These are phyloP conservation scores for Hemistola chrysoprasaria DNA, from an alignment of 2,888 invertebrate species.

Conservation along the genomic window DNA sequence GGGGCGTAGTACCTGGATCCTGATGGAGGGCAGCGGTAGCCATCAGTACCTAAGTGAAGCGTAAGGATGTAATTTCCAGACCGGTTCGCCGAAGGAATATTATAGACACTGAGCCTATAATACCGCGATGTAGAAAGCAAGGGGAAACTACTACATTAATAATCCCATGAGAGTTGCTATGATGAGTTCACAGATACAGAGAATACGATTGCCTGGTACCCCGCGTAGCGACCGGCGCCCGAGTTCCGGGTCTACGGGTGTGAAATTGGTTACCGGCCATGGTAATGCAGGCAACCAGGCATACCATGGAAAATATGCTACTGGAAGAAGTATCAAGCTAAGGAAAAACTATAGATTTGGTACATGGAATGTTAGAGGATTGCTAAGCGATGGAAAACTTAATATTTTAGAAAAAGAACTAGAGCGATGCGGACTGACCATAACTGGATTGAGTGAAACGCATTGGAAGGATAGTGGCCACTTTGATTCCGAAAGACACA, in stretches of 20 bases:
- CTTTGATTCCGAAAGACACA: slow-evolving; percentile 11
- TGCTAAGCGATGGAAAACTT: neutral
- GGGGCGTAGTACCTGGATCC: no score
- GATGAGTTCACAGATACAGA: neutral
- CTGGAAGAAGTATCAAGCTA: slow-evolving; percentile 1
- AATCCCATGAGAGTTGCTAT: neutral
- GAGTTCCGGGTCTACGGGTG: slow-evolving; percentile 8
- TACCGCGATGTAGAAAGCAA: slow-evolving; percentile 18
- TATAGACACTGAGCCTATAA: no score
- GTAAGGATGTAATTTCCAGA: slow-evolving; percentile 1
- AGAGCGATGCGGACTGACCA: neutral
- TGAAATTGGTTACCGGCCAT: slow-evolving; percentile 18
- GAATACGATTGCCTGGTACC: neutral
- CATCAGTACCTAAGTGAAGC: slow-evolving; percentile 12
- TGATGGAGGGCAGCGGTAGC: slow-evolving; percentile 5
- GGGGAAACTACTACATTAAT: slow-evolving; percentile 15
- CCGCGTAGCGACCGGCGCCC: slow-evolving; percentile 7
- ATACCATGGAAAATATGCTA: slow-evolving; percentile 3
- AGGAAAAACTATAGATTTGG: neutral
- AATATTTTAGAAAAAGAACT: neutral
- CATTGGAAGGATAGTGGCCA: slow-evolving; percentile 21
- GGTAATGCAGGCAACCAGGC: slow-evolving; percentile 11
- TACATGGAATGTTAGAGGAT: neutral
- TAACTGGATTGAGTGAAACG: slow-evolving; percentile 13
- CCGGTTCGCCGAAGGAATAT: slow-evolving; percentile 5